Base-by-base conservation (phyloP, 2,797 vertebrate species). In the Sebastes minor region DNA sequence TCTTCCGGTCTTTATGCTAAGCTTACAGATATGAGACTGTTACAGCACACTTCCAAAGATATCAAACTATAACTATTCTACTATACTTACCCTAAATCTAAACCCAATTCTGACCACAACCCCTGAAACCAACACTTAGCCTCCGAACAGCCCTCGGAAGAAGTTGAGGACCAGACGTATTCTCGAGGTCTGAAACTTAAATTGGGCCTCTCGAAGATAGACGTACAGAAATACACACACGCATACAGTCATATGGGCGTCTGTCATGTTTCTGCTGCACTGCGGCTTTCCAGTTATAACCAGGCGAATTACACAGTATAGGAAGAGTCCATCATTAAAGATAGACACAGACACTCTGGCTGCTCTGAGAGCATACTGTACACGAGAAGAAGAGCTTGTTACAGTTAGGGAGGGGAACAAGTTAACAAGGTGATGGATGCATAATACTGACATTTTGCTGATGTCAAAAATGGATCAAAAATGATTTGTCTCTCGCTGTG, bases 271-370 rank as follows among this genome's bases (percentile, higher is more conserved):
- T 68, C 74, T 70, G 71, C 70, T 79, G 79, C 16, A 4, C 83
- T 93, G 93, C 89, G 94, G 91, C 88, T 92, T 94, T 94, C 92
- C 93, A 90, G 67, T 93, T 95, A 94, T 94, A 95, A 94, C 90
- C 87, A 53, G 1, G 65, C 66, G 91, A 95, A 95, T 95, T 95
- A 95, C 81, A 95, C 81, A 86, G 90, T 89, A 78, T 86, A 85
- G 32, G 76, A 90, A 67, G 84, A 87, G 79, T 82, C 91, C 87
- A 76, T 95, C 90, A 95, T 95, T 96, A 94, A 83, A 92, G 87
- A 88, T 69, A 81, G 69, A 84, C 67, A 81, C 82, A 90, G 68
- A 80, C 85, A 71, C 25, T 57, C 27, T 71, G 84, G 59, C 81
- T 72, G 62, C 60, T 67, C 4, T 2, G 10, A 25, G 62, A 23